Evolutionary conservation across 2,797 vertebrate species (phyloP), one percentile per base, ranked within the genome.

Genomic region (Austrolebias charrua): DNA sequence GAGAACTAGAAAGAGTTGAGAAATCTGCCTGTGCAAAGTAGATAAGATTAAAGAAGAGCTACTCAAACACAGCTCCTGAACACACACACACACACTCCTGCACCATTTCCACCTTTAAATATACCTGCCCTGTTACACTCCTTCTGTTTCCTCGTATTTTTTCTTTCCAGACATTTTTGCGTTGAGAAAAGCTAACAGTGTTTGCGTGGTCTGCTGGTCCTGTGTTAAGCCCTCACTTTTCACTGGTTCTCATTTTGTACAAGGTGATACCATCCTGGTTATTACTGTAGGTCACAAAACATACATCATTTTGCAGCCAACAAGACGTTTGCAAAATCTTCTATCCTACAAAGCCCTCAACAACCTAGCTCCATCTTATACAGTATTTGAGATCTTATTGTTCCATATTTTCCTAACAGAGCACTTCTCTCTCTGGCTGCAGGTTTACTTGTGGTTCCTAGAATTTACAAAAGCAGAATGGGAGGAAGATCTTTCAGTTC

Each of bases 21-120:
- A 71, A 75, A 62, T 48, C 74, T 78, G 69, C 75, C 86, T 92
- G 90, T 74, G 71, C 47, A 60, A 70, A 68, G 79, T 77, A 89
- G 91, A 93, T 93, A 92, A 91, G 86, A 80, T 55, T 62, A 77
- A 79, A 71, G 67, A 64, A 71, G 73, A 72, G 65, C 60, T 43
- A 33, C 75, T 63, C 5, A 0, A 20, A n/a, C 51, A 9, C 56
- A 18, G 57, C 38, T 40, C 8, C 19, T 29, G 38, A 43, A 13
- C 47, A 18, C 13, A 38, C 3, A 33, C 35, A 38, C 35, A 38
- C 35, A 38, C 9, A 38, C 35, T 2, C 35, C 10, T 24, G 20
- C 47, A 42, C 18, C 45, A 18, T 12, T 54, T 24, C 53, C 71
- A 63, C 60, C 76, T 74, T 79, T 24, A 74, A 71, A 78, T 47